These are phyloP conservation scores for Megalopta genalis DNA, from an alignment of 1,140 invertebrate species.

Conservation along the genomic window DNA sequence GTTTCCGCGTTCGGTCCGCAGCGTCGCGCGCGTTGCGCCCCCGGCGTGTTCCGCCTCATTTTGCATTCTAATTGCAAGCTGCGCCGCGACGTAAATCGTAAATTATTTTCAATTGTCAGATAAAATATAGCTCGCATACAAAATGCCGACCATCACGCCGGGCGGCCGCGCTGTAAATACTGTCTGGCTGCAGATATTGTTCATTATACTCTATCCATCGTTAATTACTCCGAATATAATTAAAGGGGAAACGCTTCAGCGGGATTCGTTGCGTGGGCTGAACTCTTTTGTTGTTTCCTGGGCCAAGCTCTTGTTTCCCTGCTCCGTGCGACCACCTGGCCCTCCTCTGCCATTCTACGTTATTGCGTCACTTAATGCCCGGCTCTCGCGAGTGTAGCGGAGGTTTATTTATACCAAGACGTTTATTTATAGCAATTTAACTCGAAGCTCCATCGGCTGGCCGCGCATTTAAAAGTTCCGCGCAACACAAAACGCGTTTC, in stretches of 20 bases:
- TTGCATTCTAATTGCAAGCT: constrained; percentile 58
- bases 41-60: constrained; percentile 43
- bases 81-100: constrained; percentile 49
- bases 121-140: constrained; percentile 47
- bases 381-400: constrained; percentile 3
- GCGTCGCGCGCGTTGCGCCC: too few species aligned
- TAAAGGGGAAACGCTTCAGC: constrained; percentile 35
- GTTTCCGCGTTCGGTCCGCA: constrained; percentile 6
- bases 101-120: constrained; percentile 63
- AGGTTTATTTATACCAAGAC: constrained; percentile 32
- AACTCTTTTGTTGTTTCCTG: constrained; percentile 24
- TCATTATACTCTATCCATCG: constrained; percentile 63
- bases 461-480: constrained; percentile 35
- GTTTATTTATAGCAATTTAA: constrained; percentile 50
- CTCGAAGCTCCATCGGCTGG: constrained; percentile 33
- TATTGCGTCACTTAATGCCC: constrained; percentile 20
- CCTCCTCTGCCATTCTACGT: not conserved
- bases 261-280: not conserved
- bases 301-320: not conserved
- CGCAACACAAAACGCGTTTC: constrained; percentile 22
- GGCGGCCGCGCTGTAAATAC: constrained; percentile 31
- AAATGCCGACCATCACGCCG: constrained; percentile 22
- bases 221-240: constrained; percentile 66
- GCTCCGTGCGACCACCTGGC: not conserved
- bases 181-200: constrained; percentile 61